phyloP scores from a whole-genome alignment of 2,113 vertebrate species.

The Coryphaenoides rupestris region DNA sequence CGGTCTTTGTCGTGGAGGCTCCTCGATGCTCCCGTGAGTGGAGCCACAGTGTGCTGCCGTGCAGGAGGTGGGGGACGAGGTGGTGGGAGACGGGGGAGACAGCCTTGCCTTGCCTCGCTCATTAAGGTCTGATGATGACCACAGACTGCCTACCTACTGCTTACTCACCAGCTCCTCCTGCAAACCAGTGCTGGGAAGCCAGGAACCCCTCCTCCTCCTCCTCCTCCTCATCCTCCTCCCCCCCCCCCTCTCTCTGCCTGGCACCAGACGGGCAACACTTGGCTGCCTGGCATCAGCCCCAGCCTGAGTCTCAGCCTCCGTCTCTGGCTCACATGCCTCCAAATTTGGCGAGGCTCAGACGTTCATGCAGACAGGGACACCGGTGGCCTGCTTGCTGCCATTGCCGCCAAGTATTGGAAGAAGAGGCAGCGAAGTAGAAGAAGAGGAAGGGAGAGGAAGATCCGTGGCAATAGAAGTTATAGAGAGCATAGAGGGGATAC shows the following conservation, averaged over 20 bases:
- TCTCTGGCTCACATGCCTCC: conserved; percentile 31
- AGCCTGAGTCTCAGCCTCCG: conserved; percentile 38
- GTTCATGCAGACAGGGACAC: conserved; percentile 42
- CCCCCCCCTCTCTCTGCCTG: conserved; percentile 16
- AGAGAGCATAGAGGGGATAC: not conserved
- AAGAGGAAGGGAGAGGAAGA: conserved; percentile 4
- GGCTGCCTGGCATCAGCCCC: too few relatives aligned
- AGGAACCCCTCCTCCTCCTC: conserved; percentile 18
- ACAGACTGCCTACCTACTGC: conserved; percentile 42
- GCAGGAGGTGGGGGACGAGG: conserved; percentile 28
- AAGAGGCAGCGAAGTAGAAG: not conserved
- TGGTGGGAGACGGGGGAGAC: too few relatives aligned
- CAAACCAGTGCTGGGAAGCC: conserved; percentile 55
- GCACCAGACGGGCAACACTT: too few relatives aligned
- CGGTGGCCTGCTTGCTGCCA: conserved; percentile 33
- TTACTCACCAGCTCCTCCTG: conserved; percentile 30
- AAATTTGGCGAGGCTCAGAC: conserved; percentile 28
- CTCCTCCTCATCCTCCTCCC: conserved; percentile 37
- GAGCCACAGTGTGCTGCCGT: conserved; percentile 45
- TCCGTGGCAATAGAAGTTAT: not conserved
- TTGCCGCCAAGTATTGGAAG: conserved; percentile 25
- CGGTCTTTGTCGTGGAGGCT: conserved; percentile 18
- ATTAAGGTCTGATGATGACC: conserved; percentile 52
- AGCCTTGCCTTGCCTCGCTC: too few relatives aligned
- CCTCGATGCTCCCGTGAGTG: not conserved